Percentiles rank a stretch among this genome's conserved stretches.
These are phyloP conservation scores for Paradisaea rubra DNA, from an alignment of 2,113 vertebrate species.

Conservation along the genomic window DNA sequence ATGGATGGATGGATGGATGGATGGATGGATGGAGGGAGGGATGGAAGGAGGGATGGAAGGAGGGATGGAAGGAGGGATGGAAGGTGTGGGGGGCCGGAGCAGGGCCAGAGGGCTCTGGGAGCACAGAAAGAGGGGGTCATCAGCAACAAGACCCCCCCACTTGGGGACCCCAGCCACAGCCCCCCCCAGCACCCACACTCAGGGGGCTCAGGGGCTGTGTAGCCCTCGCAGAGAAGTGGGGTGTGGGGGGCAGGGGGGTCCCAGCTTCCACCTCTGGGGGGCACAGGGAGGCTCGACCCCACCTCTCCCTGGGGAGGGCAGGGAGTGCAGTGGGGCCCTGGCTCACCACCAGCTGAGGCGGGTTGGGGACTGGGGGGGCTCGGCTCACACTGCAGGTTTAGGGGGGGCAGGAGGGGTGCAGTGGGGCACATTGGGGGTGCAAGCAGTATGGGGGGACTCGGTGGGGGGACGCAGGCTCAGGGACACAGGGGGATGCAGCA, in stretches of 20 bases:
- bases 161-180: rapidly evolving
- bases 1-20: too few species aligned
- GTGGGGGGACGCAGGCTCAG: not conserved
- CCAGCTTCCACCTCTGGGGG: too few species aligned
- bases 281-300: not conserved
- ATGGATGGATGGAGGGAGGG: not conserved
- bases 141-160: not conserved
- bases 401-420: too few species aligned
- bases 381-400: too few species aligned
- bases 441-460: rapidly evolving
- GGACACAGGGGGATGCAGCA: not conserved
- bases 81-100: not conserved
- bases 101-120: not conserved
- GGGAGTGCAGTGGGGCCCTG: not conserved
- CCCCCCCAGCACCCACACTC: not conserved
- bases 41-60: too few species aligned
- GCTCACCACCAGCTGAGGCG: not conserved
- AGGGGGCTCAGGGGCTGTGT: not conserved
- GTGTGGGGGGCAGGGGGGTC: not conserved
- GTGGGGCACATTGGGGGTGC: too few species aligned
- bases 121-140: not conserved
- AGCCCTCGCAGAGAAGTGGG: not conserved
- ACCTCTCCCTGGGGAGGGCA: too few species aligned
- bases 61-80: not conserved
- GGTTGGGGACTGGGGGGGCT: too few species aligned